These are phyloP conservation scores for Acanthornis magna DNA, from an alignment of 2,797 vertebrate species.

Conservation along the genomic window DNA sequence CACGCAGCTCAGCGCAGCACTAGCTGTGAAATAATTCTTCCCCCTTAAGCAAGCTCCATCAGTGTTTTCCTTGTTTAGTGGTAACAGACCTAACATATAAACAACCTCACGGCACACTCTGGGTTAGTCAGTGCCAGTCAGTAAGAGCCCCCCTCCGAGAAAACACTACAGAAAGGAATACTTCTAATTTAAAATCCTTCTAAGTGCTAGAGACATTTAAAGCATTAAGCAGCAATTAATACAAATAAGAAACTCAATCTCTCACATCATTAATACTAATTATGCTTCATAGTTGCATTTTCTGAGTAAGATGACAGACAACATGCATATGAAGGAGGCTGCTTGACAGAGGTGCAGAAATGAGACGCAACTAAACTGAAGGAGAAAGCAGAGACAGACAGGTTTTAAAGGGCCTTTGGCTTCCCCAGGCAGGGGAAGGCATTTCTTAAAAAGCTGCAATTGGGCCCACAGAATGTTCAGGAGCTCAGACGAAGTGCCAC, in stretches of 20 bases:
- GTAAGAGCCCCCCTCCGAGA: slow-evolving; percentile 39
- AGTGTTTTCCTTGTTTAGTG: slow-evolving; percentile 12
- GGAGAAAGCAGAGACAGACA: slow-evolving; percentile 35
- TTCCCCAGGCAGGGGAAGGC: neutral
- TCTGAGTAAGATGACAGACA: slow-evolving; percentile 68
- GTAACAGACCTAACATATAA: slow-evolving; percentile 36
- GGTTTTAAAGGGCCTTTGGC: slow-evolving; percentile 23
- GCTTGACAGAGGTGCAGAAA: slow-evolving; percentile 69
- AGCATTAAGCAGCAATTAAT: slow-evolving; percentile 74
- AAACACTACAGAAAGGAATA: slow-evolving; percentile 50
- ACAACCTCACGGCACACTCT: slow-evolving; percentile 1
- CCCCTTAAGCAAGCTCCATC: neutral
- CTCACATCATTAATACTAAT: slow-evolving; percentile 71
- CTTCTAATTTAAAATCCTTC: slow-evolving; percentile 43
- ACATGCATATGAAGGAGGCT: slow-evolving; percentile 69
- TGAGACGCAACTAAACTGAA: slow-evolving; percentile 53
- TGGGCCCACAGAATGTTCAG: neutral
- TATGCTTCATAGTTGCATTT: slow-evolving; percentile 70
- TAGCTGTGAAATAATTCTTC: slow-evolving; percentile 44
- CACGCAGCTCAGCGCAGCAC: neutral
- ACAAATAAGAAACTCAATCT: slow-evolving; percentile 68
- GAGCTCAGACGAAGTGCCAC: neutral
- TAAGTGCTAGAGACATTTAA: slow-evolving; percentile 65
- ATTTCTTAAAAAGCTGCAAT: neutral
- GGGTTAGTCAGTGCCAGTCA: slow-evolving; percentile 34